Conservation (phyloP, 2,113 vertebrate species). For the Danio rerio region DNA sequence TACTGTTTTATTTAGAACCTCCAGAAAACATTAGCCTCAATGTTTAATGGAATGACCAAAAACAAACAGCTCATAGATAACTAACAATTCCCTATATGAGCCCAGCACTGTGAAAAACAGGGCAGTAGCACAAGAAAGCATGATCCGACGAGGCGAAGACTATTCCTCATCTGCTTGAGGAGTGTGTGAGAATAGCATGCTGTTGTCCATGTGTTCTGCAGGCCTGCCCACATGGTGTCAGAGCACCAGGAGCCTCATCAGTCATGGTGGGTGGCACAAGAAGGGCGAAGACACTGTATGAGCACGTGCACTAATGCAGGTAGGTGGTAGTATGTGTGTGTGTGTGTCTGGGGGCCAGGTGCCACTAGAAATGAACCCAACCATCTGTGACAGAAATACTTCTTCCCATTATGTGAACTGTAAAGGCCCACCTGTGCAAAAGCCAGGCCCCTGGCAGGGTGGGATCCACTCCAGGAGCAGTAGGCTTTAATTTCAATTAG, state of each 20-base stretch:
- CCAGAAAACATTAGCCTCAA: not conserved
- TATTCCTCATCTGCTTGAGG: constrained; percentile 4
- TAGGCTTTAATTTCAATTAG: constrained; percentile 39
- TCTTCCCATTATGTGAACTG: constrained; percentile 47
- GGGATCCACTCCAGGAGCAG: constrained; percentile 28
- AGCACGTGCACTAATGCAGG: not conserved
- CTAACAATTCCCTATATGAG: not conserved
- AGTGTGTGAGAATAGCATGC: constrained; percentile 16
- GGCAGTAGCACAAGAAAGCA: not conserved
- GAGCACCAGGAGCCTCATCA: constrained; percentile 46
- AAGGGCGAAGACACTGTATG: not conserved
- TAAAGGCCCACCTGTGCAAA: constrained; percentile 47
- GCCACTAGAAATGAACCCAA: constrained; percentile 51
- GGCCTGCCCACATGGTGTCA: constrained; percentile 49
- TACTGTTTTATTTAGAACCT: not conserved
- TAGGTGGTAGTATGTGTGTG: constrained; percentile 39
- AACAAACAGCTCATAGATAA: not conserved
- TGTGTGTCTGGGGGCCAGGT: constrained; percentile 47
- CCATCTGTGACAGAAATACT: constrained; percentile 56
- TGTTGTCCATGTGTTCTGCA: constrained; percentile 24
- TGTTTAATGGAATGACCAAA: not conserved
- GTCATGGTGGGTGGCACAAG: constrained; percentile 48
- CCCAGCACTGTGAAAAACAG: not conserved
- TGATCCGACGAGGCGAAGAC: not conserved
- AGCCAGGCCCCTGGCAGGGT: constrained; percentile 13